Percentiles rank a stretch among this genome's conserved stretches.
Conservation (phyloP, 2,113 vertebrate genomes). For the Chlorodrepanis virens region DNA sequence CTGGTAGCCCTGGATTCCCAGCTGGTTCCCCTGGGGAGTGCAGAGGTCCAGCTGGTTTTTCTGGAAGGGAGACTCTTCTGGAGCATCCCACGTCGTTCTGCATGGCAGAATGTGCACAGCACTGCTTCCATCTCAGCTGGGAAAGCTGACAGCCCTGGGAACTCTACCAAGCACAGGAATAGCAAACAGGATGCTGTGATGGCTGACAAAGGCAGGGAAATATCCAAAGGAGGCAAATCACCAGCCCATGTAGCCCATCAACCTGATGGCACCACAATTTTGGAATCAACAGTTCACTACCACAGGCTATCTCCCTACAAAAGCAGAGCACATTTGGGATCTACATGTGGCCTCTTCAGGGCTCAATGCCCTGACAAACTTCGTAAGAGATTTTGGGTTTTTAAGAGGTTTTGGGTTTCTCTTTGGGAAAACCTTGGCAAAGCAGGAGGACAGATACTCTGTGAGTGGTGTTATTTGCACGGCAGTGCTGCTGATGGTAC, state of each 20-base stretch:
- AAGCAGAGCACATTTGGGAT: background rate
- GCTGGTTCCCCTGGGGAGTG: background rate
- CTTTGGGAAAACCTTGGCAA: background rate
- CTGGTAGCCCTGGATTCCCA: background rate
- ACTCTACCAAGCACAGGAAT: background rate
- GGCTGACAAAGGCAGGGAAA: background rate
- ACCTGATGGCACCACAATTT: background rate
- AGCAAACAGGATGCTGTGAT: background rate
- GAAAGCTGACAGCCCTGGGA: constrained; percentile 25
- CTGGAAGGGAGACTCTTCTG: constrained; percentile 3
- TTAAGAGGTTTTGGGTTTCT: background rate
- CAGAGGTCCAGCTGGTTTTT: background rate
- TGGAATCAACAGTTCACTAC: background rate
- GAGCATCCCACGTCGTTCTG: background rate
- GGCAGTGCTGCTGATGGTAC: background rate
- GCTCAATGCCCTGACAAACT: background rate
- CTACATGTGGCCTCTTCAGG: background rate
- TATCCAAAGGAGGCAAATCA: background rate
- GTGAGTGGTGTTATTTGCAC: background rate
- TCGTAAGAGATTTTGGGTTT: background rate
- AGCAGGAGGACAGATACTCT: background rate
- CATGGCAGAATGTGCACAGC: background rate
- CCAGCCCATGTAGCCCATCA: background rate
- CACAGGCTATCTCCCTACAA: background rate
- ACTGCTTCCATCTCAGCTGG: background rate